Evolutionary conservation across 2,797 vertebrate genomes (phyloP).

Genomic region (Sarcoramphus papa): DNA sequence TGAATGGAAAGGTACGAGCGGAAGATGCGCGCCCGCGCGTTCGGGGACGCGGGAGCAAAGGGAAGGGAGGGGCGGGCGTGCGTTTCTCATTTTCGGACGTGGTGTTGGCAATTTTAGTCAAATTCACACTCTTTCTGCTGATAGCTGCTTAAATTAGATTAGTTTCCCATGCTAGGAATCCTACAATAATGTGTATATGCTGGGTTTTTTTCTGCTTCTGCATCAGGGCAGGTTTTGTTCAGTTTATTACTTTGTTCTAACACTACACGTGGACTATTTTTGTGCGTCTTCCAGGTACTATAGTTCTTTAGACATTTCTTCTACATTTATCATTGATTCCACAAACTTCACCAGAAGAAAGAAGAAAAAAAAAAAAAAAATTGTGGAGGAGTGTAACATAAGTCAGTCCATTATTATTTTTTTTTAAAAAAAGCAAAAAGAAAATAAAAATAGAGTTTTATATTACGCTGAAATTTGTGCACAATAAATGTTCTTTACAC

Average conservation of each 20-base stretch:
- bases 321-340: background rate
- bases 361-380: background rate
- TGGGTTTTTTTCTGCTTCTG: background rate
- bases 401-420: background rate
- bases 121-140: background rate
- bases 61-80: background rate
- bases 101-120: background rate
- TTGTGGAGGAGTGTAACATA: background rate
- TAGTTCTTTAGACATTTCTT: background rate
- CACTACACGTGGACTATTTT: background rate
- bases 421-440: background rate
- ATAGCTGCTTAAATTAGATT: background rate
- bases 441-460: constrained; percentile 41
- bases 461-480: constrained; percentile 61
- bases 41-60: background rate
- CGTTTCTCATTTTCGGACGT: fast-evolving
- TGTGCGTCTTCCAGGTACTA: constrained; percentile 34
- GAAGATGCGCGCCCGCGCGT: fast-evolving
- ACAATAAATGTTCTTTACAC: constrained; percentile 62
- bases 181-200: fast-evolving
- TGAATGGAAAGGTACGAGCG: fast-evolving
- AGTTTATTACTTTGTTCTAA: background rate
- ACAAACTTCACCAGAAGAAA: background rate
- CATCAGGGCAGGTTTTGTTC: background rate
- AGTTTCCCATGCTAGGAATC: background rate